A percentile compares a stretch with the other conserved stretches of the same genome.
phyloP scores from a whole-genome alignment of 2,113 vertebrate genomes.

The Phyllostomus hastatus region DNA sequence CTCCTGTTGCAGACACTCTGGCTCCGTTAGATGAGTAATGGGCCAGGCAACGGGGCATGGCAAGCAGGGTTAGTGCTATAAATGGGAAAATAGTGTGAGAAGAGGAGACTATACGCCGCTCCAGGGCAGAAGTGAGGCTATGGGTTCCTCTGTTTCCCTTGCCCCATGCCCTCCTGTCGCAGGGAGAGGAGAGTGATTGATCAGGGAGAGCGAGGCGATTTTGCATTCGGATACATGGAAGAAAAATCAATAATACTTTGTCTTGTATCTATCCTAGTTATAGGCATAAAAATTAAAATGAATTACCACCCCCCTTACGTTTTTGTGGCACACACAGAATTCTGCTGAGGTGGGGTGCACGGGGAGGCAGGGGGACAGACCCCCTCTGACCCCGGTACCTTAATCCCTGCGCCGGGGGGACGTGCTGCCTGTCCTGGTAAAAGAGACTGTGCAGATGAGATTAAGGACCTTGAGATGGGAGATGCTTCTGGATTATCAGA shows the following conservation, averaged over 20 bases:
- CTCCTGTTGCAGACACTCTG: neutral
- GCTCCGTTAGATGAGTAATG: neutral
- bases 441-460: neutral
- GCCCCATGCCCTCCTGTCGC: neutral
- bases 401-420: neutral
- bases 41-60: neutral
- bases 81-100: neutral
- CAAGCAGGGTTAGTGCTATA: neutral
- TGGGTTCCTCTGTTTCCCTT: neutral
- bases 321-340: neutral
- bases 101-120: neutral
- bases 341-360: neutral
- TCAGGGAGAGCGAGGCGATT: neutral
- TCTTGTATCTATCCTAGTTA: neutral
- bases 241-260: neutral
- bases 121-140: neutral
- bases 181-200: neutral
- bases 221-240: neutral
- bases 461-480: neutral
- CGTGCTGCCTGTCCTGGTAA: neutral
- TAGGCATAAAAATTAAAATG: neutral
- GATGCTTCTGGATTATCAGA: neutral
- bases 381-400: too few relatives aligned
- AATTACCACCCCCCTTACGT: neutral
- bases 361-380: neutral